Base-by-base conservation (phyloP, 2,797 vertebrate species). In the Atherinosoma microstoma region DNA sequence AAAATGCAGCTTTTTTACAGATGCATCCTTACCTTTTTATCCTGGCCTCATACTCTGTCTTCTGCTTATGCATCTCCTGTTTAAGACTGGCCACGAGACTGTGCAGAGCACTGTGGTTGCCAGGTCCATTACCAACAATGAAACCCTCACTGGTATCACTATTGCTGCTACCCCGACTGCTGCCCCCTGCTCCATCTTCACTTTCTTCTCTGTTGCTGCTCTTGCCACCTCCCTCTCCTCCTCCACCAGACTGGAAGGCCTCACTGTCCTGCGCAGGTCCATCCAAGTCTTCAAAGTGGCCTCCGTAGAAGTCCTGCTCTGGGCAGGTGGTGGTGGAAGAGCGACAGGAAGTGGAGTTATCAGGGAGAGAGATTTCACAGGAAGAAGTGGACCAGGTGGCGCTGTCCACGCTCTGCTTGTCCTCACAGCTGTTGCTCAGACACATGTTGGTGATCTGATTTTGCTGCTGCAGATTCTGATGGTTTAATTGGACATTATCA, bases 311-410 rank as follows among this genome's bases (percentile, higher is more conserved):
- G 93, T 99, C 98, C 90, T 97, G 97, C 70, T 99, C 98, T 0
- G 98, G 97, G 80, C 98, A 99, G 63, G 98, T 99, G 38, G 98
- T 99, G 64, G 97, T 99, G 72, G 98, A 99, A 1, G 97, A 98
- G 67, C 97, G 97, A 61, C 97, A 99, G 68, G 97, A 99, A 6
- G 94, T 97, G 84, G 97, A 98, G 87, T 97, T 97, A 84, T 99
- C 97, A 0, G 97, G 97, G 1, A 99, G 95, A 27, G 98, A 99
- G 91, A 99, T 99, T 77, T 99, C 98, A 35, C 97, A 99, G 20
- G 98, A 99, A 10, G 98, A 99, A 0, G 97, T 98, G 81, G 98
- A 99, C 98, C 98, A 99, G 38, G 98, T 98, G 81, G 98, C 97
- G 3, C 98, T 99, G 94, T 99, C 97, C 11, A 99, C 94, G 0